Percentiles rank a stretch among this genome's conserved stretches.
Evolutionary conservation across 2,113 vertebrate genomes (phyloP).

Genomic region (Chamaetylas fuelleborni): DNA sequence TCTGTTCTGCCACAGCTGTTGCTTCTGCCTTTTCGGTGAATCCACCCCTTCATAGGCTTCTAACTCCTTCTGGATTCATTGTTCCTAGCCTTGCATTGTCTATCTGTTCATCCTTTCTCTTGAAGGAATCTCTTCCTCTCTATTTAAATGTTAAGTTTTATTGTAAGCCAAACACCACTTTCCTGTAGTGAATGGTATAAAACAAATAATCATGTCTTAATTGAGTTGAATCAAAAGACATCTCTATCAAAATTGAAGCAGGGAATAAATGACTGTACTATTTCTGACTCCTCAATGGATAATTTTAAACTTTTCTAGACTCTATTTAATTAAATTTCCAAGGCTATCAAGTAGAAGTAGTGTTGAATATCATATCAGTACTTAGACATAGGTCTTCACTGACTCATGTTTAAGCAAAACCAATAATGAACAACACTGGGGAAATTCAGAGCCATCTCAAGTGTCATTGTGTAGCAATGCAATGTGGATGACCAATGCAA

Average conservation of each 20-base stretch:
- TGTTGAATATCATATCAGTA: neutral
- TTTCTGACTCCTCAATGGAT: neutral
- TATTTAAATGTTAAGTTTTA: neutral
- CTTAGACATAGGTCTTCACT: neutral
- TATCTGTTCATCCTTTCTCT: neutral
- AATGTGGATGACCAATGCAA: neutral
- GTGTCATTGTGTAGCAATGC: neutral
- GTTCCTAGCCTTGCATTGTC: neutral
- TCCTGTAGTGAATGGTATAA: neutral
- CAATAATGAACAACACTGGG: neutral
- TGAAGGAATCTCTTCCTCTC: neutral
- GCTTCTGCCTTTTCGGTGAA: neutral
- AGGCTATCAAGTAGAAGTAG: neutral
- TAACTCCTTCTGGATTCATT: neutral
- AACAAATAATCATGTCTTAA: neutral
- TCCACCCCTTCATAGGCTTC: neutral
- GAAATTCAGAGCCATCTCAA: neutral
- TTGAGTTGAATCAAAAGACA: neutral
- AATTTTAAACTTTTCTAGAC: neutral
- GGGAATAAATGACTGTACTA: neutral
- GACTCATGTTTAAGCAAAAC: neutral
- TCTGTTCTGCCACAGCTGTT: neutral
- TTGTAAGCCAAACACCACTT: fast-evolving
- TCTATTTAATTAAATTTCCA: neutral
- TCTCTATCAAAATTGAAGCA: neutral